phyloP scores from a whole-genome alignment of 2,113 vertebrate genomes.

The Leptocoma aspasia region DNA sequence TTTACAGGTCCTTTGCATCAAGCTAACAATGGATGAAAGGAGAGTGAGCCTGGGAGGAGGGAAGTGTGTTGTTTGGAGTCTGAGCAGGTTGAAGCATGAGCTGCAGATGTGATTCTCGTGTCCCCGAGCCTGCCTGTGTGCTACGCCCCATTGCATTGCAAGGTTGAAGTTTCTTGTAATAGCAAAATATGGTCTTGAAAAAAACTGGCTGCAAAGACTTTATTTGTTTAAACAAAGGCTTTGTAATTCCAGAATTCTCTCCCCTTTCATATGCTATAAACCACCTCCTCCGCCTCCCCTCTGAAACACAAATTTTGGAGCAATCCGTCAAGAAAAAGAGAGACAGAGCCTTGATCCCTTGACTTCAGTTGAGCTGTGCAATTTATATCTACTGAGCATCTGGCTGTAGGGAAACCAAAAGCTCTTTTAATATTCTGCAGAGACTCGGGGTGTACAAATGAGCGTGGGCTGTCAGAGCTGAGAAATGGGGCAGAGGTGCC shows the following conservation, averaged over 20 bases:
- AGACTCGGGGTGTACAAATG: slow-evolving; percentile 5
- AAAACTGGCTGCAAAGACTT: neutral
- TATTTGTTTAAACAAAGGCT: slow-evolving; percentile 49
- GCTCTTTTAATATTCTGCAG: slow-evolving; percentile 29
- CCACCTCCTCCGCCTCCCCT: neutral
- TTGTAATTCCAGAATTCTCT: slow-evolving; percentile 28
- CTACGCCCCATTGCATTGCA: neutral
- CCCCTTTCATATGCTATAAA: slow-evolving; percentile 24
- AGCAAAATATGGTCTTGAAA: neutral
- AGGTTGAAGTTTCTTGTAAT: slow-evolving; percentile 14
- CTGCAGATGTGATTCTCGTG: neutral
- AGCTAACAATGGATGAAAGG: neutral
- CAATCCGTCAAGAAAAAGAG: slow-evolving; percentile 39
- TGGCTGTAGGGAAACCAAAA: slow-evolving; percentile 40
- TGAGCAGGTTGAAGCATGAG: slow-evolving; percentile 10
- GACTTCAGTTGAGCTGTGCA: slow-evolving; percentile 48
- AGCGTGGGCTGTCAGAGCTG: neutral
- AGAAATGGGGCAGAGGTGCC: slow-evolving; percentile 31
- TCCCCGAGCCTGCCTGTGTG: neutral
- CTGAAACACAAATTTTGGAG: slow-evolving; percentile 53
- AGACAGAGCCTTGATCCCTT: slow-evolving; percentile 54
- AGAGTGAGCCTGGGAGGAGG: neutral
- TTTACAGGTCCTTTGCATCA: neutral
- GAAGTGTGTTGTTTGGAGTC: neutral
- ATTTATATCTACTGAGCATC: slow-evolving; percentile 58